Percentiles rank a stretch among this genome's conserved stretches.
These are phyloP conservation scores for Emydura subglobosa DNA, from an alignment of 2,113 vertebrate genomes.

Conservation along the genomic window DNA sequence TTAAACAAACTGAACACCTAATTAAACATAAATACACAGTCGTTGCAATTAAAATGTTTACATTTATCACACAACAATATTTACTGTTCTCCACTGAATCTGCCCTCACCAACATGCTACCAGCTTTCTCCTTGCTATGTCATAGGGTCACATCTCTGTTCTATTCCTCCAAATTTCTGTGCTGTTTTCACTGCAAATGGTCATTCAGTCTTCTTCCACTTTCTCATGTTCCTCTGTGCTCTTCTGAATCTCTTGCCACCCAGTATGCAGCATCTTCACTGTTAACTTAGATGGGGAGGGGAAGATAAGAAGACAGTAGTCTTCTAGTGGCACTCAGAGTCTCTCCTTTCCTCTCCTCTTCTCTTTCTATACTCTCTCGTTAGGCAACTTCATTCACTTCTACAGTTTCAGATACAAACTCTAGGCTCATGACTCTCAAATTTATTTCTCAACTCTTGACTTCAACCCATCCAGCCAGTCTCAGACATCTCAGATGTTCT, in stretches of 20 bases:
- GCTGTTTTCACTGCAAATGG: background rate
- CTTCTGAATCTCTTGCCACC: background rate
- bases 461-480: too few species aligned
- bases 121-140: background rate
- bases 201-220: background rate
- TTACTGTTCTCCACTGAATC: background rate
- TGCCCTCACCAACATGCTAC: too few species aligned
- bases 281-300: background rate
- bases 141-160: background rate
- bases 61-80: background rate
- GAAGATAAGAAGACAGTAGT: background rate
- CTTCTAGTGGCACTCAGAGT: background rate
- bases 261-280: background rate
- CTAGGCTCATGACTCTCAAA: too few species aligned
- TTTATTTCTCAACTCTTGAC: too few species aligned
- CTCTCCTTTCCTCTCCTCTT: background rate
- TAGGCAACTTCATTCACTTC: background rate
- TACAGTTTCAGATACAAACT: background rate
- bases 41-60: background rate
- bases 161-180: background rate
- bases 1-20: background rate
- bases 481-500: too few species aligned
- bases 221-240: background rate
- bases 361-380: accelerated
- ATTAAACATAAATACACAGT: background rate